Conservation (phyloP, 1,140 invertebrate genomes). For the Atta texana region DNA sequence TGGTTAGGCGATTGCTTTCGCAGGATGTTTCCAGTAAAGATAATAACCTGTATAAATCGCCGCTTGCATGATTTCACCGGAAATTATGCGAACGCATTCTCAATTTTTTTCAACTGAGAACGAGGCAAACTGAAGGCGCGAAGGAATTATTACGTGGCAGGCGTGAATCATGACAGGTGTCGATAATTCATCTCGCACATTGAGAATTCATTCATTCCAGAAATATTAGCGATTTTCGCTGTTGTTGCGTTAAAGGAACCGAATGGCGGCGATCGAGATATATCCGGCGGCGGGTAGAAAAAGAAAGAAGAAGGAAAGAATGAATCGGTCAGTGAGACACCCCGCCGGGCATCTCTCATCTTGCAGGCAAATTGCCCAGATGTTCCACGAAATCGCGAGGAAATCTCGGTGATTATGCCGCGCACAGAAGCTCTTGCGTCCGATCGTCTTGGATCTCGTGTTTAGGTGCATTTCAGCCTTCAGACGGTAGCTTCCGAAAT, state of each 20-base stretch:
- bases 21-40: slow-evolving; percentile 38
- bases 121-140: neutral
- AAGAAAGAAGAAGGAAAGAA: neutral
- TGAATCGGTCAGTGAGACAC: slow-evolving; percentile 31
- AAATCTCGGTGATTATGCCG: slow-evolving; percentile 83
- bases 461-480: slow-evolving; percentile 65
- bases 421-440: slow-evolving; percentile 75
- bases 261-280: slow-evolving; percentile 27
- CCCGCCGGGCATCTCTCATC: slow-evolving; percentile 74
- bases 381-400: slow-evolving; percentile 83
- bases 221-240: slow-evolving; percentile 53
- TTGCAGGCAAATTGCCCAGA: slow-evolving; percentile 83
- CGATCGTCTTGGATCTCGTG: slow-evolving; percentile 66
- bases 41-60: slow-evolving; percentile 35
- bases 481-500: slow-evolving; percentile 64
- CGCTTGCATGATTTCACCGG: slow-evolving; percentile 54
- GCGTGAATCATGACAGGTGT: slow-evolving; percentile 35
- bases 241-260: slow-evolving; percentile 27
- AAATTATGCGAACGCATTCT: slow-evolving; percentile 54
- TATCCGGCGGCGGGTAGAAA: slow-evolving; percentile 16
- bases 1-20: slow-evolving; percentile 4
- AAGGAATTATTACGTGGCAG: slow-evolving; percentile 26
- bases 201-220: slow-evolving; percentile 49
- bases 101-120: slow-evolving; percentile 14
- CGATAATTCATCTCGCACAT: slow-evolving; percentile 2